Percentiles rank a stretch among this genome's conserved stretches.
Evolutionary conservation across 35 echinoderm and acorn worm genomes (phyloP).

Genomic region (Nesometra sesokonis): DNA sequence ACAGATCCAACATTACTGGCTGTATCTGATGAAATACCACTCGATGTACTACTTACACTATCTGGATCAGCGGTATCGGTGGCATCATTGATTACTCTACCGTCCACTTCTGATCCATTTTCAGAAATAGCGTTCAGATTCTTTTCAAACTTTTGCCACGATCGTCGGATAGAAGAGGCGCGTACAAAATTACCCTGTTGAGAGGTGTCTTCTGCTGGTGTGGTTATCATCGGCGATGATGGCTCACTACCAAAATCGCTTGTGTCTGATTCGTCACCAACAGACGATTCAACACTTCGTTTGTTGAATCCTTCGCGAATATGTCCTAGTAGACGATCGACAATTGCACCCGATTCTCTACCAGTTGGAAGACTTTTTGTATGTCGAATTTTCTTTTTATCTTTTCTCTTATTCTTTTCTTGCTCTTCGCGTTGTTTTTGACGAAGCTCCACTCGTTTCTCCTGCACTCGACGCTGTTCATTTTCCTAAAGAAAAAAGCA

Average conservation of each 20-base stretch:
- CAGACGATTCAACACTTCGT: conserved; percentile 18
- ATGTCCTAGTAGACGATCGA: conserved; percentile 59
- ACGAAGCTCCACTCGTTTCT: conserved; percentile 54
- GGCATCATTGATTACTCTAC: not conserved
- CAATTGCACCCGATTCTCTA: conserved; percentile 39
- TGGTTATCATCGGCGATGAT: conserved; percentile 12
- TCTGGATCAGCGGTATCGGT: not conserved
- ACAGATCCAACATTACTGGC: conserved; percentile 12
- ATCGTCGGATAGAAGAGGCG: conserved; percentile 27
- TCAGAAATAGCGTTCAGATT: conserved; percentile 51
- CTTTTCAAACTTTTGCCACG: conserved; percentile 50
- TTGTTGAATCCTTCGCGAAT: conserved; percentile 59
- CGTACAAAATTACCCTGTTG: conserved; percentile 17
- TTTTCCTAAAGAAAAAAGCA: conserved; percentile 59
- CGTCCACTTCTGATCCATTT: conserved; percentile 11
- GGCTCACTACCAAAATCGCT: conserved; percentile 31
- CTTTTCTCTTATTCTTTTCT: conserved; percentile 30
- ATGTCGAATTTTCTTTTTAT: conserved; percentile 14
- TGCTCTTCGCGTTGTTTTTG: conserved; percentile 71
- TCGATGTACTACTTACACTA: conserved; percentile 11
- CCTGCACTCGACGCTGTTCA: conserved; percentile 59
- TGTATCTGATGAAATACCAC: not conserved
- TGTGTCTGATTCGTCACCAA: conserved; percentile 4
- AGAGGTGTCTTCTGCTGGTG: conserved; percentile 22
- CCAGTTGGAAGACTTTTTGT: conserved; percentile 48